Base-by-base conservation (phyloP, 1,140 invertebrate species). In the Rhagoletis zephyria region DNA sequence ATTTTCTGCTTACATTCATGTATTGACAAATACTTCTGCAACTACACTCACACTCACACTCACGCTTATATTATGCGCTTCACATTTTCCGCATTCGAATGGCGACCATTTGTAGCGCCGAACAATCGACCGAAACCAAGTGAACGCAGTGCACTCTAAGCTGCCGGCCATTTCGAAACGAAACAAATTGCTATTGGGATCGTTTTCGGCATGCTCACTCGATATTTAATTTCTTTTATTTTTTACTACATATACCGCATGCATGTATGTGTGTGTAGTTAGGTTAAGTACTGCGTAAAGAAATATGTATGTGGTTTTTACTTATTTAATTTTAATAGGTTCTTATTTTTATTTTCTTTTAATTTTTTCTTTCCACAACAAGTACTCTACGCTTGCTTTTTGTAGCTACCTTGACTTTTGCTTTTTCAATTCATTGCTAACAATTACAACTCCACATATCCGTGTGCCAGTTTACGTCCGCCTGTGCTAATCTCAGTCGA, bases 181-280 rank as follows among this genome's bases (percentile, higher is more conserved):
- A 81, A 56, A 81, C 48, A 81, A 81, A 59, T 81, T 19, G 48
- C 14, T 81, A 3, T 59, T 81, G 7, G 74, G n/a, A 12, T 5
- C 67, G 67, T 45, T 74, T 74, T 16, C 3, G 12, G 10, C 2
- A 14, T 56, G 5, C 5, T 63, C 12, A 4, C 10, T 14, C 16
- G n/a, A 81, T 81, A n/a, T 81, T 81, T 19, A 2, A 19, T 30
- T 51, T 81, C 1, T 81, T 81, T 81, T 3, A 74, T 81, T 56
- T 30, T 30, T 30, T 30, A 30, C 30, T 30, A 30, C 1, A 30
- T 30, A 30, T 30, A 30, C 1, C 1, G 30, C 30, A 30, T 30
- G 30, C 30, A 30, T 30, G 30, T 1, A 30, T 30, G 30, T 30
- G 30, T 30, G 30, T 30, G 30, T 30, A 30, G 30, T 30, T 30